Evolutionary conservation across 2,113 vertebrate species (phyloP), one percentile per base, ranked within the genome.

Genomic region (Ancistrus triradiatus): DNA sequence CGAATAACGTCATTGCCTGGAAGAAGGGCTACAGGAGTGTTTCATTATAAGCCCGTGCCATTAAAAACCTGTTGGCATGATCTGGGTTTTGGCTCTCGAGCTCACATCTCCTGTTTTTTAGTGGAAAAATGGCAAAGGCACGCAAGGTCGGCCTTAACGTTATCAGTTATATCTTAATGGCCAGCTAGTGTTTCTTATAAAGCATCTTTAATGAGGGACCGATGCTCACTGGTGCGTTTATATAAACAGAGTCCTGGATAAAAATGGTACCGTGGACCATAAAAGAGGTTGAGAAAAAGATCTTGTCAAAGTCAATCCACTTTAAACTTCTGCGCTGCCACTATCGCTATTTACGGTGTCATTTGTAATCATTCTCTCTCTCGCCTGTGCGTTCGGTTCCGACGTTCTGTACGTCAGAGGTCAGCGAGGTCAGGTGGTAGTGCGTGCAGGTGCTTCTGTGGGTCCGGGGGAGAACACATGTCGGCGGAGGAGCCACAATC

Each of bases 41-140:
- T 86, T 85, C 83, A 88, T 86, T 86, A 85, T 81, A 83, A 84
- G 79, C 79, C 80, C 72, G 79, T 80, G 77, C 70, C 78, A 84
- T 77, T 85, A 80, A 85, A 75, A 66, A 74, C 69, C 67, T 59
- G 75, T 77, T 84, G 74, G 78, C 77, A 68, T 59, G 55, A 69
- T 69, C 74, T 53, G 75, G 65, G 10, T 63, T 77, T 72, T 84
- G 83, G 82, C 79, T 83, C 76, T 80, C 74, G 57, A 70, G 59
- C 68, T 51, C 53, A 50, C 44, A 38, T 66, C 50, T 43, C 48
- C 43, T 31, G 37, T 77, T 47, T 51, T 21, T 33, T 35, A 58
- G 14, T 37, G 44, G 27, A 56, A 63, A 67, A 44, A 55, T 46
- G 50, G 21, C 42, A 25, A 57, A 55, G 21, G 3, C 35, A 24